Percentiles rank a stretch among this genome's conserved stretches.
Evolutionary conservation across 2,797 vertebrate genomes (phyloP).

Genomic region (Xyrichtys novacula): DNA sequence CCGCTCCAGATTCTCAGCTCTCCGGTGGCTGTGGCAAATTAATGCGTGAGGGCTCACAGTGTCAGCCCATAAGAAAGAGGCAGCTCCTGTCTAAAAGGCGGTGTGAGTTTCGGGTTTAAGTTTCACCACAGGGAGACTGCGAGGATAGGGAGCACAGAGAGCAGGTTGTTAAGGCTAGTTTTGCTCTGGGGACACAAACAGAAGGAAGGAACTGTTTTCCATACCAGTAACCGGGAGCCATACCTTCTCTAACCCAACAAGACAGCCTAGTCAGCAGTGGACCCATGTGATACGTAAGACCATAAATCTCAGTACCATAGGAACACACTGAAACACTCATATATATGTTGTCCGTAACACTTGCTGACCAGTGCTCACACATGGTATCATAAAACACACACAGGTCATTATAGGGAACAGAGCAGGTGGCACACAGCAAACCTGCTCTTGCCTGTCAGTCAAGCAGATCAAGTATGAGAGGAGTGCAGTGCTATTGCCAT

Average conservation of each 20-base stretch:
- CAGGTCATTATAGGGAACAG: conserved; percentile 52
- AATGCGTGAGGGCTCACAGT: conserved; percentile 63
- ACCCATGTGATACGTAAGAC: neutral
- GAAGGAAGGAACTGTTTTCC: conserved; percentile 33
- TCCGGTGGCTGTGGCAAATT: conserved; percentile 75
- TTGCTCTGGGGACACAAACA: conserved; percentile 42
- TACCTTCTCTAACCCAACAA: conserved; percentile 26
- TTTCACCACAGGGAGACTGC: conserved; percentile 60
- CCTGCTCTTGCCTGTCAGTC: conserved; percentile 72
- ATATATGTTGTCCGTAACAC: conserved; percentile 25
- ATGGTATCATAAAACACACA: conserved; percentile 50
- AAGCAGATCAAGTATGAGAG: conserved; percentile 35
- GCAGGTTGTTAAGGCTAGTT: conserved; percentile 43
- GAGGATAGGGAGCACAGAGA: conserved; percentile 45
- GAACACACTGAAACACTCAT: conserved; percentile 13
- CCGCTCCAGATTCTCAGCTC: conserved; percentile 75
- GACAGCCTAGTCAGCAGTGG: conserved; percentile 20
- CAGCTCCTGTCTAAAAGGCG: conserved; percentile 58
- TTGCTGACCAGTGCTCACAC: conserved; percentile 41
- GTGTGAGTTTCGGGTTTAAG: conserved; percentile 74
- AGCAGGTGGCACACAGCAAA: conserved; percentile 74
- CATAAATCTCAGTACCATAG: conserved; percentile 22
- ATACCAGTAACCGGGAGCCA: conserved; percentile 28
- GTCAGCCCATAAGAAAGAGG: conserved; percentile 61
- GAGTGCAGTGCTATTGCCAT: conserved; percentile 37